Base-by-base conservation (phyloP, 1,140 invertebrate genomes). In the Hestina assimilis region DNA sequence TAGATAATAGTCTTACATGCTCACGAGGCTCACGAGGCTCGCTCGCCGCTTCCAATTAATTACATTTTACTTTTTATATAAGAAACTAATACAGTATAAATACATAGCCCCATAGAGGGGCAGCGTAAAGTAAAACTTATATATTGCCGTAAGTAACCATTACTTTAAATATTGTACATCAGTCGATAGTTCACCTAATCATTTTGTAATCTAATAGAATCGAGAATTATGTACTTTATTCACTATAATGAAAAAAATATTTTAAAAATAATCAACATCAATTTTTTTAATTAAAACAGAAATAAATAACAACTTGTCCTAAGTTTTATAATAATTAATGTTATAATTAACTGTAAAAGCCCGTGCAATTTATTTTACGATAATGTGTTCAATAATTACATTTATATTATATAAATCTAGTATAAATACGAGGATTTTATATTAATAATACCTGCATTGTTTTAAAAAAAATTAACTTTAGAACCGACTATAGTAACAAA, bases 121-220 rank as follows among this genome's bases (percentile, higher is more conserved):
- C 69, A 66, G 70, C 70, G 72, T 78, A 76, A 79, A 83, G 74
- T 86, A 80, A 72, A 89, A 89, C 85, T 85, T 89, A 89, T 89
- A 88, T 88, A 87, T 81, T 89, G 82, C 64, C 75, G 71, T 89
- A 88, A 89, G 79, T 89, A 88, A 87, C 75, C 76, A 85, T 89
- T 89, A 89, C 75, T 81, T 87, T 89, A 87, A 87, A 89, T 89
- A 89, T 89, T 89, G 87, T 89, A 89, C 87, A 89, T 89, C 88
- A 89, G 88, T 89, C 88, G 79, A 89, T 80, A 86, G 77, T 81
- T 79, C 82, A 83, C 78, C 83, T 88, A 86, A 87, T 69, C 74
- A 78, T 84, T 87, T 87, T 59, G 50, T 83, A 79, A 69, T 88
- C 84, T 88, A 87, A 83, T 85, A 75, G 75, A n/a, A 87, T 82